Base-by-base conservation (phyloP, 2,797 vertebrate genomes). In the Zenarchopterus dispar region DNA sequence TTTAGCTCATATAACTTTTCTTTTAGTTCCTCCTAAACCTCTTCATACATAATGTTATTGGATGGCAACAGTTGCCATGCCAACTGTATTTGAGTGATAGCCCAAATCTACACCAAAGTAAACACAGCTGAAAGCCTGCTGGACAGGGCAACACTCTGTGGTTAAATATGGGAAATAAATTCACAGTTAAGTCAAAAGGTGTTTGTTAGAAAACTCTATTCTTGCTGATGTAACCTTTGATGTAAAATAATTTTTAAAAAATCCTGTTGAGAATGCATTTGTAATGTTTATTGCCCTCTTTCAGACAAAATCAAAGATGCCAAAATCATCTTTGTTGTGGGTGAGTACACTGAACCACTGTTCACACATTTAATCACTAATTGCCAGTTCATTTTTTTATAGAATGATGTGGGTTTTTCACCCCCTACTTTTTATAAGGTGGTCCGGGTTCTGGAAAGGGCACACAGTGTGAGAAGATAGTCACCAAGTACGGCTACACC, bases 321-420 rank as follows among this genome's bases (percentile, higher is more conserved):
- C 67, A 99, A 98, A 91, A 98, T 99, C 93, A 96, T 99, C 93
- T 99, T 99, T 2, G 97, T 99, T 58, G 97, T 99, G 76, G 97
- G 97, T 99, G 89, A 99, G 97, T 97, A 43, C 8, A 23, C 3
- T 15, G 18, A 46, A 18, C 8, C 6, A 1, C 16, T 24, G 18
- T 48, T 31, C 18, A 23, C 9, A 19, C 44, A 13, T 51, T 61
- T 16, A 36, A 51, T 9, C 17, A 26, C 1, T 16, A 9, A n/a
- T n/a, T 17, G 8, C 18, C 4, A 10, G 4, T 39, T 46, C 13
- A 16, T 10, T 18, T 26, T 1, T 1, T 52, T 18, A 33, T 15
- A 2, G 11, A 18, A 23, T 5, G 4, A 57, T 42, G 17, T 0
- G 9, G 47, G 43, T 2, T 50, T 5, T 49, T 1, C 16, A 1